Conservation (phyloP, 2,888 invertebrate species). For the Tiliacea citrago region DNA sequence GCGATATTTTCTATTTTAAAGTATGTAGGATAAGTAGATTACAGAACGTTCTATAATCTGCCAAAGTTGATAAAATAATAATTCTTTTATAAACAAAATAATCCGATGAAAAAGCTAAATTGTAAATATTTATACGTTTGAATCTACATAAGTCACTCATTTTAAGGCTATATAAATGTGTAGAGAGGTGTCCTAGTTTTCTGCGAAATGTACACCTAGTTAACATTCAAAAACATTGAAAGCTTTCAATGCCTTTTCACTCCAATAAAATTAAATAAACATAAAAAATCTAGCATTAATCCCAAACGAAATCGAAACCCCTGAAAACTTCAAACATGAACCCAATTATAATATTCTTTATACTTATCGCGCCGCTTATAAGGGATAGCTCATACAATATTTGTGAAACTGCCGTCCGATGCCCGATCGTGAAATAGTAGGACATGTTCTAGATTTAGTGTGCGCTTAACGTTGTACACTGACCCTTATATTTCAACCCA, state of each 20-base stretch:
- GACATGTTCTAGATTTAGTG: slow-evolving; percentile 48
- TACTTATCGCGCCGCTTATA: slow-evolving; percentile 22
- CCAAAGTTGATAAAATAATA: neutral
- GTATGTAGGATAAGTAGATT: neutral
- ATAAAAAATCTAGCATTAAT: neutral
- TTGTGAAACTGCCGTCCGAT: slow-evolving; percentile 16
- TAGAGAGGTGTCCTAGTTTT: neutral
- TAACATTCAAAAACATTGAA: neutral
- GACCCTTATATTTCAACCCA: slow-evolving; percentile 28
- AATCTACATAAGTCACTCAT: neutral
- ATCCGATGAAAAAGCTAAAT: neutral
- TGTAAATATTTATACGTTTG: neutral
- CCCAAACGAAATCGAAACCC: neutral
- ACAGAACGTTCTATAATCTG: neutral
- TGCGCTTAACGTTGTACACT: slow-evolving; percentile 3
- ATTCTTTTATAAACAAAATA: neutral
- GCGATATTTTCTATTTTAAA: neutral
- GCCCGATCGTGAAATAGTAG: slow-evolving; percentile 38
- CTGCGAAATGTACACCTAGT: too few relatives aligned
- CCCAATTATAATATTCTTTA: slow-evolving; percentile 21
- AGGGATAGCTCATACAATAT: slow-evolving; percentile 48
- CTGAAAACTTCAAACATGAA: neutral
- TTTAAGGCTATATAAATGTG: neutral
- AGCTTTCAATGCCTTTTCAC: neutral
- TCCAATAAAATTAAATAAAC: neutral